Evolutionary conservation across 2,888 invertebrate genomes (phyloP).

Genomic region (Heliconius cydno): DNA sequence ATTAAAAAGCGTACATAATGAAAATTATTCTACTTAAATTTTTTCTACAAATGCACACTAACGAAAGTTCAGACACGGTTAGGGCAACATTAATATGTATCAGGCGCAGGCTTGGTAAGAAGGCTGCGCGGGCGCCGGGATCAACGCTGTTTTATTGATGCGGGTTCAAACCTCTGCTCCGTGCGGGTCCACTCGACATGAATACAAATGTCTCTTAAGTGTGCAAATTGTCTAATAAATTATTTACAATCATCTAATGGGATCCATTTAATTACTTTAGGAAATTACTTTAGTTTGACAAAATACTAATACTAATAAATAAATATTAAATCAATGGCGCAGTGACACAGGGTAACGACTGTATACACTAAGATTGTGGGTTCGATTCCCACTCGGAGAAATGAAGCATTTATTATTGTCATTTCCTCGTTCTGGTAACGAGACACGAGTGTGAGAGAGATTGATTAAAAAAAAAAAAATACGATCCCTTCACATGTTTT

Average conservation of each 20-base stretch:
- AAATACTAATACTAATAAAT: background rate
- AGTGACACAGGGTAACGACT: no score
- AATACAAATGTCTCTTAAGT: conserved; percentile 65
- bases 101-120: conserved; percentile 61
- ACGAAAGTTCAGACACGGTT: conserved; percentile 5
- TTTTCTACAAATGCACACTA: background rate
- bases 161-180: conserved; percentile 68
- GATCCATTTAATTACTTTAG: background rate
- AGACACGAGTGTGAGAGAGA: no score
- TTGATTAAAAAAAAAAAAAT: background rate
- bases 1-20: background rate
- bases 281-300: background rate
- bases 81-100: conserved; percentile 72
- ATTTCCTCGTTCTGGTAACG: background rate
- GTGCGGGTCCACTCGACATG: conserved; percentile 62
- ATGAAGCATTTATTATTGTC: background rate
- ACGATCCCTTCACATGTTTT: background rate
- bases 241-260: conserved; percentile 54
- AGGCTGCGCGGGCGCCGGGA: conserved; percentile 73
- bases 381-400: background rate
- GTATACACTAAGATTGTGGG: background rate
- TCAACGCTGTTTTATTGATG: conserved; percentile 66
- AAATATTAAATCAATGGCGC: background rate
- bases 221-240: conserved; percentile 41
- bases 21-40: background rate